Conservation (phyloP, 2,888 invertebrate species). For the Acleris laterana region DNA sequence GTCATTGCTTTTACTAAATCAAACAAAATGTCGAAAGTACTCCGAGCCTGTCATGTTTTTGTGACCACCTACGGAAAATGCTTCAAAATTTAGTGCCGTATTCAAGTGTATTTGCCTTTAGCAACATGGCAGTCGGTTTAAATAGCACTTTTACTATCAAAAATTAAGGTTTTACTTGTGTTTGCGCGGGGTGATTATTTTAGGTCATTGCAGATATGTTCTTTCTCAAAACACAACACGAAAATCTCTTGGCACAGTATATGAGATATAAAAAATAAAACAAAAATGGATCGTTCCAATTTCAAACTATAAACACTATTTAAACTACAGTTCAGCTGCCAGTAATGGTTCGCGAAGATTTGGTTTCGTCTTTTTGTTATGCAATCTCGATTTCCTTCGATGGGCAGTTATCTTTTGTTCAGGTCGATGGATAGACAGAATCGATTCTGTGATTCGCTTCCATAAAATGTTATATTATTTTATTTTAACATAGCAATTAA, state of each 20-base stretch:
- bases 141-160: neutral
- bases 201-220: no score
- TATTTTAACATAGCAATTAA: neutral
- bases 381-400: conserved; percentile 4
- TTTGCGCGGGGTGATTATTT: no score
- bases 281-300: conserved; percentile 7
- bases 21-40: conserved; percentile 54
- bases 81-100: conserved; percentile 2
- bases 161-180: neutral
- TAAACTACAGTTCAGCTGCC: conserved; percentile 1
- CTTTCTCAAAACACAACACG: no score
- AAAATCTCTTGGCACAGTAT: neutral
- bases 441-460: neutral
- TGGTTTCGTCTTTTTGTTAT: conserved; percentile 9
- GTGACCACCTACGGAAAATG: conserved; percentile 41
- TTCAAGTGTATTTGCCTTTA: conserved; percentile 22
- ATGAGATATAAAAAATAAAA: neutral
- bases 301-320: conserved; percentile 4
- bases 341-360: conserved; percentile 1
- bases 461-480: neutral
- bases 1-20: conserved; percentile 51
- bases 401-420: conserved; percentile 5
- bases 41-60: conserved; percentile 46
- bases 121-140: neutral
- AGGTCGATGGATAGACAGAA: neutral